These are phyloP conservation scores for Excalfactoria chinensis DNA, from an alignment of 2,113 vertebrate species.

Conservation along the genomic window DNA sequence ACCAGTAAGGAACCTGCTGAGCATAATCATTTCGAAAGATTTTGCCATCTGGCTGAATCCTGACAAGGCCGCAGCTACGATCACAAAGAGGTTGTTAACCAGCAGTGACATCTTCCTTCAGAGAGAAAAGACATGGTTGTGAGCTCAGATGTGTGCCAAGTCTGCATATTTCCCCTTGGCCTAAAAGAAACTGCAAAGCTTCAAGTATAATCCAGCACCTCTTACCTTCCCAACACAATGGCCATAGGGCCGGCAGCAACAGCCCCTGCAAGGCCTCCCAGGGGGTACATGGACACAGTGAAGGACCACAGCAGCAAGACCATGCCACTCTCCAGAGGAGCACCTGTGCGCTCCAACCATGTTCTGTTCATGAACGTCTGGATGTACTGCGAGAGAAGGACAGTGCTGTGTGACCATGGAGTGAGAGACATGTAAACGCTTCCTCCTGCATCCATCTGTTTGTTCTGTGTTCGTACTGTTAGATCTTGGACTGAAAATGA, in stretches of 20 bases:
- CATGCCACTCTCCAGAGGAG: constrained; percentile 74
- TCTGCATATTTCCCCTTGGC: not conserved
- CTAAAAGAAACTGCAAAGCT: not conserved
- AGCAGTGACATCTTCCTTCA: constrained; percentile 91
- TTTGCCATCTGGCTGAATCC: constrained; percentile 81
- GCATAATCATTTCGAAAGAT: constrained; percentile 92
- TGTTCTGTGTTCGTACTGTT: not conserved
- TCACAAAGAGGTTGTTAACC: constrained; percentile 87
- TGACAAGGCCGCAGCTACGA: constrained; percentile 80
- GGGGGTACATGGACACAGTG: constrained; percentile 86
- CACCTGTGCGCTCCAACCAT: constrained; percentile 78
- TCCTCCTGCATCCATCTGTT: not conserved
- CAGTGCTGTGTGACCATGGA: not conserved
- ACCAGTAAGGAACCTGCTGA: constrained; percentile 86
- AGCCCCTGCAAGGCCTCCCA: constrained; percentile 87
- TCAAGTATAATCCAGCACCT: not conserved
- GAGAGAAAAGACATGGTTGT: not conserved
- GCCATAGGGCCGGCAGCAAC: constrained; percentile 88
- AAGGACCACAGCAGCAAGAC: constrained; percentile 89
- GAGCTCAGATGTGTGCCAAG: not conserved
- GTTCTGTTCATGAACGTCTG: constrained; percentile 88
- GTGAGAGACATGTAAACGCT: not conserved
- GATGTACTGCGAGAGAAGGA: constrained; percentile 80
- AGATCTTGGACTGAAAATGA: not conserved
- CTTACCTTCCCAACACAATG: constrained; percentile 86